phyloP scores from a whole-genome alignment of 2,113 vertebrate species.

The Bucco capensis region DNA sequence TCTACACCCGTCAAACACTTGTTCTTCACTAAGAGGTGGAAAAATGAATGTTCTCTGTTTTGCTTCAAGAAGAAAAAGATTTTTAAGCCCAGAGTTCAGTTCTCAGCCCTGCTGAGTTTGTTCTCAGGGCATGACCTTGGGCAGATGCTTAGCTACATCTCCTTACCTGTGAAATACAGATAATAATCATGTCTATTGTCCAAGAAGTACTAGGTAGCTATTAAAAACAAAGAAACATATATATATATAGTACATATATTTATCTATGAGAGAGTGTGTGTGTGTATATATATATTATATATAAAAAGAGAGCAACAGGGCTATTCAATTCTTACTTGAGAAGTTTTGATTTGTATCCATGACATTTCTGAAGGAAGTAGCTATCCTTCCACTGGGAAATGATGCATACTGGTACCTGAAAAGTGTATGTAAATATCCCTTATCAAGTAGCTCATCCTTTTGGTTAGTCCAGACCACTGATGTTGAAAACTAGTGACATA shows the following conservation, averaged over 20 bases:
- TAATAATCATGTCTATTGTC: background rate
- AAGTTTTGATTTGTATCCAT: background rate
- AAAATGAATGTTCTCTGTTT: background rate
- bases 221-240: background rate
- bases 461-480: background rate
- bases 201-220: background rate
- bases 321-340: background rate
- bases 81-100: background rate
- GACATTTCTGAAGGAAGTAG: background rate
- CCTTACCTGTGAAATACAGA: background rate
- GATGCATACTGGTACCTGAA: background rate
- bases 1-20: background rate
- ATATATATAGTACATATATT: no score
- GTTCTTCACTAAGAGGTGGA: background rate
- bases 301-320: background rate
- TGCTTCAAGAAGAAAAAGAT: background rate
- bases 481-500: background rate
- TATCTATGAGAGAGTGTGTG: no score
- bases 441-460: background rate
- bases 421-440: background rate
- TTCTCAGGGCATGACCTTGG: background rate
- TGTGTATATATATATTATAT: fast-evolving
- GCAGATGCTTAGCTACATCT: background rate
- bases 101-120: background rate
- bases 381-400: background rate